Evolutionary conservation across 2,113 vertebrate species (phyloP).

Genomic region (Panurus biarmicus): DNA sequence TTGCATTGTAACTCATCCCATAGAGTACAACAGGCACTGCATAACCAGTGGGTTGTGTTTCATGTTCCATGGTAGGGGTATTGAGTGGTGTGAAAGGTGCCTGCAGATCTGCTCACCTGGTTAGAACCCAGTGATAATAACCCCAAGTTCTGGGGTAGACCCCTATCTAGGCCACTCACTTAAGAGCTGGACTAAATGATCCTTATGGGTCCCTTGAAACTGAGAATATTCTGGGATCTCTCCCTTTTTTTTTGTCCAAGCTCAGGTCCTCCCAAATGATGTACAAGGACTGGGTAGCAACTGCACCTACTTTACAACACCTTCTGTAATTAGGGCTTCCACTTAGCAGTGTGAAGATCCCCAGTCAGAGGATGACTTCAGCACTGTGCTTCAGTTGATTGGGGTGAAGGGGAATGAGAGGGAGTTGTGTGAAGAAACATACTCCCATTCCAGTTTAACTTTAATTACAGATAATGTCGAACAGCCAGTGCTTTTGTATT

Average conservation of each 20-base stretch:
- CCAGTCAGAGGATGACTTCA: neutral
- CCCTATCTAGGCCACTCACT: neutral
- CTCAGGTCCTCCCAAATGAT: neutral
- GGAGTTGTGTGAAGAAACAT: neutral
- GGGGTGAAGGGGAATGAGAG: neutral
- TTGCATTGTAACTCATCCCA: neutral
- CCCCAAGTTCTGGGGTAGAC: neutral
- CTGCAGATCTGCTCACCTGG: neutral
- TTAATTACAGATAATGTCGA: slow-evolving; percentile 19
- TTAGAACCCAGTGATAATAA: neutral
- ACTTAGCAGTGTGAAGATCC: neutral
- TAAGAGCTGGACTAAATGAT: neutral
- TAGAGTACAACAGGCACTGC: neutral
- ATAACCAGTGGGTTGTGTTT: neutral
- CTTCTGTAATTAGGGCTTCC: neutral
- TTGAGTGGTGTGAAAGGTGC: neutral
- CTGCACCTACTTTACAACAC: neutral
- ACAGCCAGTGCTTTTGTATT: neutral
- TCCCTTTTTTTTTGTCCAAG: neutral
- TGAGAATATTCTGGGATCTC: neutral
- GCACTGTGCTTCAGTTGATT: neutral
- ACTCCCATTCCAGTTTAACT: slow-evolving; percentile 26
- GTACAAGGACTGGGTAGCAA: neutral
- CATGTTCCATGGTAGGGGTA: neutral
- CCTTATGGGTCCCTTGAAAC: neutral